Conservation (phyloP, 1,140 invertebrate genomes). For the Marisa cornuarietis region DNA sequence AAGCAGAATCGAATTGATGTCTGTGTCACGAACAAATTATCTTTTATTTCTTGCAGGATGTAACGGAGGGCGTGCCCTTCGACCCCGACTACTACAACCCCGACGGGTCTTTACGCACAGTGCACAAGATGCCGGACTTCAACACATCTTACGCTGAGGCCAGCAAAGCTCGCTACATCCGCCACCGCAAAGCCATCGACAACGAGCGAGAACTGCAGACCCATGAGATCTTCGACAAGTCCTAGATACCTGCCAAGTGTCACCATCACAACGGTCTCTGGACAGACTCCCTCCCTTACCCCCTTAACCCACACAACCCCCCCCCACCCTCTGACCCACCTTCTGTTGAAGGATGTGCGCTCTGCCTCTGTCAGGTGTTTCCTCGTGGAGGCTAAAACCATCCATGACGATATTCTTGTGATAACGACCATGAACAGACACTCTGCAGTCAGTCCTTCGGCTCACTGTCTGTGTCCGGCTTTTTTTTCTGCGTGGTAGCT, state of each 20-base stretch:
- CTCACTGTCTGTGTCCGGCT: too few relatives aligned
- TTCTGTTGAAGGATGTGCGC: neutral
- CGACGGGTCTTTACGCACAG: slow-evolving; percentile 31
- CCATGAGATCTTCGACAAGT: slow-evolving; percentile 32
- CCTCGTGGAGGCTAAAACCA: too few relatives aligned
- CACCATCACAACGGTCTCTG: neutral
- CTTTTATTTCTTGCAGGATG: neutral
- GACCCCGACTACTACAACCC: slow-evolving; percentile 36
- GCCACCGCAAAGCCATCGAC: slow-evolving; percentile 10
- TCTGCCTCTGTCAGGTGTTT: neutral
- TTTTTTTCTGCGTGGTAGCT: too few relatives aligned
- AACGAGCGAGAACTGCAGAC: slow-evolving; percentile 31
- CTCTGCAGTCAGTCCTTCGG: too few relatives aligned
- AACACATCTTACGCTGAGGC: slow-evolving; percentile 27
- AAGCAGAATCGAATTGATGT: slow-evolving; percentile 72
- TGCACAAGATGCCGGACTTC: slow-evolving; percentile 28
- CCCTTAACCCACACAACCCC: neutral
- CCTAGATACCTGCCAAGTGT: neutral
- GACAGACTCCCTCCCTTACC: neutral
- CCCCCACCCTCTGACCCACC: neutral
- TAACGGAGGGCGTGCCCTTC: neutral
- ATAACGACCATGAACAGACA: too few relatives aligned
- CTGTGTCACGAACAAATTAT: slow-evolving; percentile 27
- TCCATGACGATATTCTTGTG: too few relatives aligned
- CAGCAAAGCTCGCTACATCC: slow-evolving; percentile 29